Conservation (phyloP, 2,113 vertebrate genomes). For the Mirounga angustirostris region DNA sequence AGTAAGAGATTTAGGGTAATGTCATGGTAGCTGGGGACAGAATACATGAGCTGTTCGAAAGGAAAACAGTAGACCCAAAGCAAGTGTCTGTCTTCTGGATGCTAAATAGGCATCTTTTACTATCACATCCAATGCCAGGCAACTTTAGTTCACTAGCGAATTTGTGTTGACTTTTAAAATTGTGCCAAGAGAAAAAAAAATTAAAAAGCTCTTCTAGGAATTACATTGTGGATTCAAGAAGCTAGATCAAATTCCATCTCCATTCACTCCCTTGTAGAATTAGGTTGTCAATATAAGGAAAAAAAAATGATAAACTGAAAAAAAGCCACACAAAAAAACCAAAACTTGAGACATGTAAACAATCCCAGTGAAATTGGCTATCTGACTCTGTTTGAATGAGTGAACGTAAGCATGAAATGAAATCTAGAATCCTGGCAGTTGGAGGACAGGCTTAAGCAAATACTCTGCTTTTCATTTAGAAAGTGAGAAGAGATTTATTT, state of each 20-base stretch:
- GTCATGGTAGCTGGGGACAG: neutral
- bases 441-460: neutral
- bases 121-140: neutral
- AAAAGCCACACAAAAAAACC: neutral
- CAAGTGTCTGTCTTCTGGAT: neutral
- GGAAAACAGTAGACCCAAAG: neutral
- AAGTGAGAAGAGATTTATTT: slow-evolving; percentile 9
- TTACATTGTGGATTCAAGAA: neutral
- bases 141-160: neutral
- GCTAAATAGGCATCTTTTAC: neutral
- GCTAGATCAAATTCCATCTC: neutral
- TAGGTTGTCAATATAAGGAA: neutral
- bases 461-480: slow-evolving; percentile 8
- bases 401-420: neutral
- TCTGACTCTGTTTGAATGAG: neutral
- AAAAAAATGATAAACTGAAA: neutral
- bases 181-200: neutral
- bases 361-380: neutral
- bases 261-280: neutral
- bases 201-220: neutral
- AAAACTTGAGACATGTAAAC: neutral
- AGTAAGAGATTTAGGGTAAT: neutral
- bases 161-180: neutral
- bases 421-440: neutral
- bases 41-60: neutral